Evolutionary conservation across 2,888 invertebrate species (phyloP).

Genomic region (Athetis lepigone): DNA sequence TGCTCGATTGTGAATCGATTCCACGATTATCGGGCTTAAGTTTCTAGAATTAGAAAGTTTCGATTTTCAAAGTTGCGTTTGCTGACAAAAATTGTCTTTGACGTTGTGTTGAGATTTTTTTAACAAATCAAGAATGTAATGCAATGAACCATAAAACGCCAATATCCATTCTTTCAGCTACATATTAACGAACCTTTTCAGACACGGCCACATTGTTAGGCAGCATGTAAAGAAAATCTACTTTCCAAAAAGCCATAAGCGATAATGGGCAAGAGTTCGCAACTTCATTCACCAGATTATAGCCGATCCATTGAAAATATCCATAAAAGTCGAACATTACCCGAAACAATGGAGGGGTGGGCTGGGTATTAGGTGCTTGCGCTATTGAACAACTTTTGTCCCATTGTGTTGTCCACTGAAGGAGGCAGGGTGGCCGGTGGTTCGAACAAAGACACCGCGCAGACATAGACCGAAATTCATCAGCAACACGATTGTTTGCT

Average conservation of each 20-base stretch:
- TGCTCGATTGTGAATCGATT: conserved; percentile 47
- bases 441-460: conserved; percentile 87
- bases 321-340: conserved; percentile 91
- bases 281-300: conserved; percentile 88
- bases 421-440: conserved; percentile 83
- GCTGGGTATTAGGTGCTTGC: conserved; percentile 89
- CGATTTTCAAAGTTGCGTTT: conserved; percentile 14
- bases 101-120: conserved; percentile 10
- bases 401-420: conserved; percentile 90
- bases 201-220: conserved; percentile 32
- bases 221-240: conserved; percentile 64
- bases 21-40: conserved; percentile 58
- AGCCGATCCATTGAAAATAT: conserved; percentile 90
- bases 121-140: conserved; percentile 4
- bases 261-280: conserved; percentile 77
- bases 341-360: conserved; percentile 89
- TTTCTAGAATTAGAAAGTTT: conserved; percentile 48
- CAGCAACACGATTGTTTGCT: conserved; percentile 90
- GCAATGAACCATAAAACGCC: conserved; percentile 6
- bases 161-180: conserved; percentile 18
- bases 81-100: conserved; percentile 22
- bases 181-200: conserved; percentile 34
- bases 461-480: conserved; percentile 91
- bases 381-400: conserved; percentile 90
- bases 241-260: conserved; percentile 68